phyloP scores from a whole-genome alignment of 2,888 invertebrate genomes.

The Homarus gammarus region DNA sequence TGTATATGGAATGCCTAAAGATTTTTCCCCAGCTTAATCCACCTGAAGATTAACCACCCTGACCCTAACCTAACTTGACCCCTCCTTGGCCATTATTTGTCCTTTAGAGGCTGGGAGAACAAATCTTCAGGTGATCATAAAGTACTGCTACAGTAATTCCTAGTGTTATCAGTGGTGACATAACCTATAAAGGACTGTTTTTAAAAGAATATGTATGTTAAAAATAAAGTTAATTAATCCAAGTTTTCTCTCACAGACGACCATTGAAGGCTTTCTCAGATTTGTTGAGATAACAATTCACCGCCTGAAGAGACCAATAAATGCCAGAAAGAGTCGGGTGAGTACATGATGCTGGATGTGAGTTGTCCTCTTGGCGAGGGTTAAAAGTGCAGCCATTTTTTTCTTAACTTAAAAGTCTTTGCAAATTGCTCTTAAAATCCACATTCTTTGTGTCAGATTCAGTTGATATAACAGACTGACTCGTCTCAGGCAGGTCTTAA shows the following conservation, averaged over 20 bases:
- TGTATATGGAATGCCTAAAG: no score
- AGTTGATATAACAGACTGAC: not conserved
- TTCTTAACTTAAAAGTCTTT: not conserved
- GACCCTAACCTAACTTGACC: no score
- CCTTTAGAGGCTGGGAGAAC: no score
- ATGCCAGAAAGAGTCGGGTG: slow-evolving; percentile 60
- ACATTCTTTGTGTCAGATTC: not conserved
- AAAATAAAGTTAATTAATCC: no score
- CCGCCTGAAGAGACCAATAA: slow-evolving; percentile 63
- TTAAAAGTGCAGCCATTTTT: not conserved
- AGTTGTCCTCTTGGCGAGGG: not conserved
- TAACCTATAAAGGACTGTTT: no score
- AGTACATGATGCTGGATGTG: slow-evolving; percentile 25
- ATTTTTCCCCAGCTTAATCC: no score
- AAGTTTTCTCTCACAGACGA: slow-evolving; percentile 36
- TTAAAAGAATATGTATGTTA: no score
- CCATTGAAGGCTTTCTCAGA: slow-evolving; percentile 61
- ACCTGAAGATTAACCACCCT: no score
- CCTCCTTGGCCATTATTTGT: no score
- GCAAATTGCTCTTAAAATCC: not conserved
- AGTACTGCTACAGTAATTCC: no score
- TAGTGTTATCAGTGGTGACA: no score
- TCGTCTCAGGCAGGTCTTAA: not conserved
- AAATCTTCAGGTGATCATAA: no score
- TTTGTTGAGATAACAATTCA: slow-evolving; percentile 67